Evolutionary conservation across 2,888 invertebrate species (phyloP), one percentile per base, ranked within the genome.

Genomic region (Lithosia quadra): DNA sequence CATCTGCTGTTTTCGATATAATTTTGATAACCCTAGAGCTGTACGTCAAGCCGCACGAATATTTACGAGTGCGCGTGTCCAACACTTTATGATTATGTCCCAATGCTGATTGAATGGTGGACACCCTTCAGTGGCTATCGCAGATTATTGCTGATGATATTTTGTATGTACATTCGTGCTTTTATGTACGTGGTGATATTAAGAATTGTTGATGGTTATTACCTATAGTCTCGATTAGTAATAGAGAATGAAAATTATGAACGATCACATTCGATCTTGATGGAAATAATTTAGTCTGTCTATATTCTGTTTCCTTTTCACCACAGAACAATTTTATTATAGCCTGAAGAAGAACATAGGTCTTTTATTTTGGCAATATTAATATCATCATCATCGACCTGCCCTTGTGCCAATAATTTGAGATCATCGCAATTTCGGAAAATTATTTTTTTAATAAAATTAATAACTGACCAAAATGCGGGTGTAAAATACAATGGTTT

Each of bases 41-140:
- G 13, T 1, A 36, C 21, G 63, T 28, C 58, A 77, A 75, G 82
- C 84, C 84, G 86, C 86, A 80, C 88, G 87, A 79, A 87, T 90
- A 91, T 93, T 93, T 93, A 93, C 89, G 90, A 88, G 87, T 82
- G 78, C 88, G 88, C 88, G 89, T 88, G 88, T 85, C 88, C 87
- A 85, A 87, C 88, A 79, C 69, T 94, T 94, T 94, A 95, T 92
- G 93, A 94, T 93, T 92, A 93, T 94, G 90, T 91, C 88, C 92
- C 84, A 82, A 87, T 90, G 91, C 90, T 93, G 94, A 94, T 94
- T 93, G 94, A 94, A 94, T 92, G 93, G 91, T 88, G 88, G 89
- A 86, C 89, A 86, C 92, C 91, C 92, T 88, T 89, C 84, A 81
- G 73, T 63, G 21, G 68, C 69, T 69, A 75, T 79, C 39, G 63